A percentile compares a stretch with the other conserved stretches of the same genome.
Conservation (phyloP, 2,888 invertebrate genomes). For the Lamellibrachia satsuma region DNA sequence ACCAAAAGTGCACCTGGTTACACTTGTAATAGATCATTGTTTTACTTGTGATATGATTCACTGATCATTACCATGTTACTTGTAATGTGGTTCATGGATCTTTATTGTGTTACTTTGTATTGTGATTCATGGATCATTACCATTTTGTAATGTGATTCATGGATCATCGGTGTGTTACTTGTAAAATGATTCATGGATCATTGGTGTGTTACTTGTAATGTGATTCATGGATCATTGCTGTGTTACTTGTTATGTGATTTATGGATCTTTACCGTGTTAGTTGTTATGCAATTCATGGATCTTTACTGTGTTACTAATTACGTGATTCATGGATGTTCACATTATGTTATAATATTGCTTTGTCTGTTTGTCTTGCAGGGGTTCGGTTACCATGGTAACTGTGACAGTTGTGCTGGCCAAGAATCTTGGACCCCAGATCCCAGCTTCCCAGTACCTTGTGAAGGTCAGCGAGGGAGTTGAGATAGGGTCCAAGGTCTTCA, state of each 20-base stretch:
- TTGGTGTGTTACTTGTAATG: background rate
- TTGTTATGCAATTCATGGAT: too few species aligned
- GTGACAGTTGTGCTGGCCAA: conserved; percentile 46
- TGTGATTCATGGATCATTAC: background rate
- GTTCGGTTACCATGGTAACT: conserved; percentile 39
- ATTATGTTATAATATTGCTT: background rate
- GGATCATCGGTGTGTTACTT: background rate
- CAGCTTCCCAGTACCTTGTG: conserved; percentile 47
- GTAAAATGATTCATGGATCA: background rate
- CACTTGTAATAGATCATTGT: too few species aligned
- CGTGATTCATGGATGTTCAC: too few species aligned
- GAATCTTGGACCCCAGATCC: conserved; percentile 48
- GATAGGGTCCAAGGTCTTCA: conserved; percentile 45
- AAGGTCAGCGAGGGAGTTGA: conserved; percentile 54
- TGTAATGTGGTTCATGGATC: background rate
- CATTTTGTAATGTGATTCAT: background rate
- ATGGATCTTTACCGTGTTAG: too few species aligned
- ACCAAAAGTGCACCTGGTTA: too few species aligned
- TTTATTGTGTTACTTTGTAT: background rate
- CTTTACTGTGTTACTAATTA: too few species aligned
- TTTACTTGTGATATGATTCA: background rate
- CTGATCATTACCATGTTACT: conserved; percentile 8
- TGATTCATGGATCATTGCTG: background rate
- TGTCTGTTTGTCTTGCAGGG: conserved; percentile 36
- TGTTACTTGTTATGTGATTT: too few species aligned